Percentiles rank a stretch among this genome's conserved stretches.
phyloP scores from a whole-genome alignment of 1,140 invertebrate genomes.

The Laodelphax striatellus region DNA sequence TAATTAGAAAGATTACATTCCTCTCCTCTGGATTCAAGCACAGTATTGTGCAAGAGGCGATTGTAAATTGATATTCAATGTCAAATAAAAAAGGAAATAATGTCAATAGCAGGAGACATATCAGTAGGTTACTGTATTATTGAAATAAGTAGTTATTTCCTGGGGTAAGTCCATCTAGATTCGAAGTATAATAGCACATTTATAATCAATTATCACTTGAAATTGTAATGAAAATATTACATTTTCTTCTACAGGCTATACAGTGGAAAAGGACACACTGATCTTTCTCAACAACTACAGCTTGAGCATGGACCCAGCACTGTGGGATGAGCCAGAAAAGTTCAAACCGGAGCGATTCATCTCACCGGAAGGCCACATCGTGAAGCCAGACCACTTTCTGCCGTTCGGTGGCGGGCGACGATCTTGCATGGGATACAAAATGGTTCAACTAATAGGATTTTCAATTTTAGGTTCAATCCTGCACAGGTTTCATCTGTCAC shows the following conservation, averaged over 20 bases:
- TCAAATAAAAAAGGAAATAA: too few species aligned
- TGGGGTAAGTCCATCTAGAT: too few species aligned
- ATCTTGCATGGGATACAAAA: slow-evolving; percentile 77
- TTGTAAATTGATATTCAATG: too few species aligned
- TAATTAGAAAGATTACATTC: too few species aligned
- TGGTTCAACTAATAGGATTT: slow-evolving; percentile 66
- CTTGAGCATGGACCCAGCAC: slow-evolving; percentile 58
- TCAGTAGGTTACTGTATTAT: too few species aligned
- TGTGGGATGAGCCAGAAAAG: slow-evolving; percentile 58
- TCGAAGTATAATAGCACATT: too few species aligned
- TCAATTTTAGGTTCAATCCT: slow-evolving; percentile 58
- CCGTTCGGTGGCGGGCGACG: slow-evolving; percentile 79
- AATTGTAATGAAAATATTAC: too few species aligned
- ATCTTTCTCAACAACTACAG: slow-evolving; percentile 84
- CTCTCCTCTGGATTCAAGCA: too few species aligned
- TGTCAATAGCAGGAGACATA: too few species aligned
- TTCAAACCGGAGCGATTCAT: slow-evolving; percentile 67
- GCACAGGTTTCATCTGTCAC: slow-evolving; percentile 19
- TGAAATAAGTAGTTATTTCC: too few species aligned
- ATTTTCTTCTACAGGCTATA: slow-evolving; percentile 35
- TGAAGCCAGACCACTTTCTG: slow-evolving; percentile 55
- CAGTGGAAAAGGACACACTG: slow-evolving; percentile 64
- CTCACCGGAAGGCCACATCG: slow-evolving; percentile 31
- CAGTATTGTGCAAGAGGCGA: too few species aligned
- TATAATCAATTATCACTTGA: too few species aligned